A percentile compares a stretch with the other conserved stretches of the same genome.
phyloP scores from a whole-genome alignment of 2,888 invertebrate genomes.

The Hydriomena furcata region DNA sequence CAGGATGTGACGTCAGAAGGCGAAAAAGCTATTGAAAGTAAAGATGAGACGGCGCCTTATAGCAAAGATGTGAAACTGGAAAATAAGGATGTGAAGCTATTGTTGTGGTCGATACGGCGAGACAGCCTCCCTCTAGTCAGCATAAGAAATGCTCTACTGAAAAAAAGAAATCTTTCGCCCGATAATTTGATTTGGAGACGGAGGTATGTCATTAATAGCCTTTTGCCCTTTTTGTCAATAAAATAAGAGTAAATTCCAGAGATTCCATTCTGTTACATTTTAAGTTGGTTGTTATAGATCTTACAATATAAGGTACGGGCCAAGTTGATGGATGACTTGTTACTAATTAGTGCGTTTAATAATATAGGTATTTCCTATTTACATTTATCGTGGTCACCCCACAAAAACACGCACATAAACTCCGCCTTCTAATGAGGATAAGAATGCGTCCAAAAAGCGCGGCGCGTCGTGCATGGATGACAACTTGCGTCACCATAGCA shows the following conservation, averaged over 20 bases:
- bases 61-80: constrained; percentile 1
- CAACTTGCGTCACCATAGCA: background rate
- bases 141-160: constrained; percentile 63
- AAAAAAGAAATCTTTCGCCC: constrained; percentile 55
- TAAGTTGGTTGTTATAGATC: no score
- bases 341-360: no score
- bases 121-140: constrained; percentile 69
- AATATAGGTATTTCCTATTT: no score
- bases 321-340: no score
- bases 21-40: background rate
- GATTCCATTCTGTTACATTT: no score
- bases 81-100: constrained; percentile 43
- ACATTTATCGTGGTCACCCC: no score
- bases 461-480: no score
- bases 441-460: no score
- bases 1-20: background rate
- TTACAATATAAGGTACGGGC: no score
- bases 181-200: constrained; percentile 59
- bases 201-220: constrained; percentile 51
- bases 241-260: no score
- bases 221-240: background rate
- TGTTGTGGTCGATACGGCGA: constrained; percentile 61
- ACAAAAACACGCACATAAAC: no score
- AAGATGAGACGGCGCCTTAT: background rate
- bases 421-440: no score